Conservation (phyloP, 37 sponge, comb jelly and placozoan genomes). For the Aphrocallistes beatrix region DNA sequence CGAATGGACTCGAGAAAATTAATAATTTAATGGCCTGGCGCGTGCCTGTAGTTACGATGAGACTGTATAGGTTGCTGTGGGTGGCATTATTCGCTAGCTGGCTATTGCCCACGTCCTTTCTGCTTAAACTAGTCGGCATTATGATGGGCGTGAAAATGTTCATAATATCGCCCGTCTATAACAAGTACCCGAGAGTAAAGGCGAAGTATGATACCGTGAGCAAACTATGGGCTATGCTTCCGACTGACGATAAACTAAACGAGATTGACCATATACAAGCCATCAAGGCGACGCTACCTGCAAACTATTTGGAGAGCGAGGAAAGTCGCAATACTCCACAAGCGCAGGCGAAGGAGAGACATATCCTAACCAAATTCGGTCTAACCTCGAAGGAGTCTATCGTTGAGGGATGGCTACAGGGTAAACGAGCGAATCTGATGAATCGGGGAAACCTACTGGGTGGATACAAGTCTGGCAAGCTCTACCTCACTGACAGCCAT, state of each 20-base stretch:
- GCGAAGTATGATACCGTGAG: conserved; percentile 58
- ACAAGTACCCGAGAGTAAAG: conserved; percentile 72
- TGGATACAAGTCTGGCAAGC: conserved; percentile 45
- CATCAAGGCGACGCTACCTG: neutral
- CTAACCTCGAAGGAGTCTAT: neutral
- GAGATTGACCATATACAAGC: neutral
- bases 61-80: conserved; percentile 43
- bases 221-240: conserved; percentile 47
- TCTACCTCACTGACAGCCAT: conserved; percentile 54
- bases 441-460: conserved; percentile 48
- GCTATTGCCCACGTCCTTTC: conserved; percentile 36
- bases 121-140: conserved; percentile 35
- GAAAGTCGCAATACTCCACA: neutral
- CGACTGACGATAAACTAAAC: conserved; percentile 39
- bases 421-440: conserved; percentile 45
- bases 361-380: neutral
- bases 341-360: neutral
- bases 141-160: conserved; percentile 55
- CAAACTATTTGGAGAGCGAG: neutral
- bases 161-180: conserved; percentile 51
- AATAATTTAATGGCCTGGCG: conserved; percentile 52
- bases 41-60: conserved; percentile 43
- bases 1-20: neutral
- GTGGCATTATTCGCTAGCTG: conserved; percentile 28
- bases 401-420: conserved; percentile 39